Base-by-base conservation (phyloP, 2,888 invertebrate genomes). In the Labia minor region DNA sequence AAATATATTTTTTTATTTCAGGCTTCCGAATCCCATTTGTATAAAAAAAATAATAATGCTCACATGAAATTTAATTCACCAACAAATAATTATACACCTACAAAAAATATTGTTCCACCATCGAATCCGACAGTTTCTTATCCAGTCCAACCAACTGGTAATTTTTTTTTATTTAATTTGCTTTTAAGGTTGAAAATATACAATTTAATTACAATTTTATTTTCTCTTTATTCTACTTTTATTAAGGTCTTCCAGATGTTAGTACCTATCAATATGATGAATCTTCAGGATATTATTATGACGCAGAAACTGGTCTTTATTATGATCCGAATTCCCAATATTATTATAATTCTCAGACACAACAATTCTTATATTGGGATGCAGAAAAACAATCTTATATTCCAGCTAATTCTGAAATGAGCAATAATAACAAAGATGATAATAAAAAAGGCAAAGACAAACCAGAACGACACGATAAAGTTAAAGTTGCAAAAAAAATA, bases 301-400 rank as follows among this genome's bases (percentile, higher is more conserved):
- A 99, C 77, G 87, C 93, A 0, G 81, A 83, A 1, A 96, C 98
- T 0, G 92, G 93, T 0, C 83, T 98, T 16, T 99, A 98, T 78
- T 99, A 97, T 77, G 99, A 99, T 81, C 88, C 95, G 0, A 92
- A 87, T 72, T 92, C 96, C 1, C 94, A 90, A 75, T 99, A 99
- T 78, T 99, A 96, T 78, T 99, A 90, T 80, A 97, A 98, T 77
- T 88, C 91, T 72, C 88, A 90, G 72, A 89, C 88, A 0, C 90
- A 89, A 72, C 89, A 93, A 75, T 99, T 95, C 78, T 84, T 97
- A 75, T 98, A 96, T 76, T 99, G 96, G 95, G 95, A 97, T 79
- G 84, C 86, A 0, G 83, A 86, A 62, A 84, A 81, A 61, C 81
- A 81, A 68, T 86, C 86, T 0, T 88, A 88, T 72, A 77, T 82